A percentile compares a stretch with the other conserved stretches of the same genome.
Conservation (phyloP, 2,113 vertebrate genomes). For the Tachuris rubrigastra region DNA sequence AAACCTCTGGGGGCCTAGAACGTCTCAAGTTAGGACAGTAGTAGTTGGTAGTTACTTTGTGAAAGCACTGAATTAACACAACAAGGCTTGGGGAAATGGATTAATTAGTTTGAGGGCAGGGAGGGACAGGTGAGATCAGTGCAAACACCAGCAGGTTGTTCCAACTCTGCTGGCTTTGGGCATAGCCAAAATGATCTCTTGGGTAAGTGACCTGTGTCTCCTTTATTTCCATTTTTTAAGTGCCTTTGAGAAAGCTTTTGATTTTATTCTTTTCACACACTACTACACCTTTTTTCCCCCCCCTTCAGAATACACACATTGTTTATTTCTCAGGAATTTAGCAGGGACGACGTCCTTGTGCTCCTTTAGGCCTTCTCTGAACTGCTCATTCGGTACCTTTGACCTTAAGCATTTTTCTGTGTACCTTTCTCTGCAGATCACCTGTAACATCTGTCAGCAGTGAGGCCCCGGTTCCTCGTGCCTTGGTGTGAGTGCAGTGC, state of each 20-base stretch:
- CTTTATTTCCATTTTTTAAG: background rate
- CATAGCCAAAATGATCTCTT: accelerated
- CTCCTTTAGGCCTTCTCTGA: background rate
- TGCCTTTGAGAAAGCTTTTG: background rate
- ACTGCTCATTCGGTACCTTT: accelerated
- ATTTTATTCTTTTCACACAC: background rate
- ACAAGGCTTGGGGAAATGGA: background rate
- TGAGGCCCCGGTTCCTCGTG: accelerated
- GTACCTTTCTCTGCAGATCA: background rate
- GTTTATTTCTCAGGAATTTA: background rate
- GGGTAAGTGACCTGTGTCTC: accelerated
- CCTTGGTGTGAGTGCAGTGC: too few relatives aligned
- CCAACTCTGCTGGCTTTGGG: accelerated
- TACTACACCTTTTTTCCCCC: background rate
- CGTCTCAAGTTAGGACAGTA: background rate
- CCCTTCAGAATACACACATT: background rate
- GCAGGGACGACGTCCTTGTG: background rate
- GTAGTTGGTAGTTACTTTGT: background rate
- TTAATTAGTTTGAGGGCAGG: background rate
- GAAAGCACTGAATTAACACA: background rate
- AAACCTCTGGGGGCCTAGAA: background rate
- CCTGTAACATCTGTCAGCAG: accelerated
- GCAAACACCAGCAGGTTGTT: background rate
- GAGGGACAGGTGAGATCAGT: background rate
- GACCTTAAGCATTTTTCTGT: accelerated